These are phyloP conservation scores for Conus betulinus DNA, from an alignment of 1,140 invertebrate genomes.

Conservation along the genomic window DNA sequence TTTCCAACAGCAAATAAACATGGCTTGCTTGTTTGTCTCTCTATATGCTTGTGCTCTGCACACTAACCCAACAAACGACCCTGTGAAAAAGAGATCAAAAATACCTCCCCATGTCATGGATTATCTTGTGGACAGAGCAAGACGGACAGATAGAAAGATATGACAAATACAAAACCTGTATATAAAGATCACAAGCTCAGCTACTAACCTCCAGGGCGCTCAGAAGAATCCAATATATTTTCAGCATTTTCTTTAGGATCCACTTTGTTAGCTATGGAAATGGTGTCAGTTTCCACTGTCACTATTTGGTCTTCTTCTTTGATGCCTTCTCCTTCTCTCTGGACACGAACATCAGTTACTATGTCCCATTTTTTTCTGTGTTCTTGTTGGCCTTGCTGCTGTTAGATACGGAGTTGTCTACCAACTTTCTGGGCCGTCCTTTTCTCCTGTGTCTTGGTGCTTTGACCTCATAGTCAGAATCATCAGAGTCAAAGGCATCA, in stretches of 20 bases:
- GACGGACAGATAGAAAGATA: no score
- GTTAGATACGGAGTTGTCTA: background rate
- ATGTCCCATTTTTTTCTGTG: background rate
- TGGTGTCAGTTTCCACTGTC: background rate
- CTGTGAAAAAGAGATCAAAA: no score
- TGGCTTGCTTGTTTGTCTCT: no score
- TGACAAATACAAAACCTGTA: no score
- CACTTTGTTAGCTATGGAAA: no score
- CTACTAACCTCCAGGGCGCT: background rate
- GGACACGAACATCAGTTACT: background rate
- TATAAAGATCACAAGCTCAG: background rate
- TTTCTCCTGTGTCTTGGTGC: conserved; percentile 4
- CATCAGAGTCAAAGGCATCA: conserved; percentile 20
- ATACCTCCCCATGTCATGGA: no score
- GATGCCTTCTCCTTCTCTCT: background rate
- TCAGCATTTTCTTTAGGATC: conserved; percentile 6
- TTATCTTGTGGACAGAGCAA: no score
- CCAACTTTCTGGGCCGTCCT: conserved; percentile 11
- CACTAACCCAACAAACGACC: no score
- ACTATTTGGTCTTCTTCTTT: background rate
- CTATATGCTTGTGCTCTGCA: no score
- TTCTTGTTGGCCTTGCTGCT: background rate
- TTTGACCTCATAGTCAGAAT: background rate
- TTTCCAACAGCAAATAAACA: no score
- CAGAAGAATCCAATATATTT: background rate